Conservation (phyloP, 2,113 vertebrate species). For the Hystrix cristata region DNA sequence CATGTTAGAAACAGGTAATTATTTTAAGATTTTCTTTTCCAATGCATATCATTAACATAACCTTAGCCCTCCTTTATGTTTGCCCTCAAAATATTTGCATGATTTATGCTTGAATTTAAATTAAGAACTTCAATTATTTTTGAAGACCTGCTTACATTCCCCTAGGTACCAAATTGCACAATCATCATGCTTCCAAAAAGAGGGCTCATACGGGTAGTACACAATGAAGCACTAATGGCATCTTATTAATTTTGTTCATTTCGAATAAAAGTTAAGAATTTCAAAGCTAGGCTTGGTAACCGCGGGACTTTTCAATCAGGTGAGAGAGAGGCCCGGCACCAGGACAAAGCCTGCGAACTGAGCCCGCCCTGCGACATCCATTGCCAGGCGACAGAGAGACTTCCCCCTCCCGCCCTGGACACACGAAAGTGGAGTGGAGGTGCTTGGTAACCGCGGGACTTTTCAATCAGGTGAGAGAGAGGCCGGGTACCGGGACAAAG, state of each 20-base stretch:
- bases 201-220: background rate
- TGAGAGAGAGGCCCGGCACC: too few relatives aligned
- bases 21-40: constrained; percentile 21
- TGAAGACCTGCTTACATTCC: constrained; percentile 26
- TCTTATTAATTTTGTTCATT: background rate
- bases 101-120: constrained; percentile 7
- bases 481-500: too few relatives aligned
- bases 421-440: too few relatives aligned
- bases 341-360: too few relatives aligned
- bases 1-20: background rate
- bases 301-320: too few relatives aligned
- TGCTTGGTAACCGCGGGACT: too few relatives aligned
- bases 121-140: constrained; percentile 43
- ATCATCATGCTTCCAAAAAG: constrained; percentile 8
- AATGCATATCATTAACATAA: constrained; percentile 15
- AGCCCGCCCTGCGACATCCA: too few relatives aligned
- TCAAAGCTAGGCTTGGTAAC: background rate
- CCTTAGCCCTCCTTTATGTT: background rate
- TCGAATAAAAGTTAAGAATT: constrained; percentile 49
- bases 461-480: too few relatives aligned
- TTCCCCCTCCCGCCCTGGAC: too few relatives aligned
- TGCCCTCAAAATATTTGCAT: constrained; percentile 47
- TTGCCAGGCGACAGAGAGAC: too few relatives aligned
- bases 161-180: background rate
- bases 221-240: background rate